Evolutionary conservation across 1,140 invertebrate species (phyloP).

Genomic region (Trachymyrmex cornetzi): DNA sequence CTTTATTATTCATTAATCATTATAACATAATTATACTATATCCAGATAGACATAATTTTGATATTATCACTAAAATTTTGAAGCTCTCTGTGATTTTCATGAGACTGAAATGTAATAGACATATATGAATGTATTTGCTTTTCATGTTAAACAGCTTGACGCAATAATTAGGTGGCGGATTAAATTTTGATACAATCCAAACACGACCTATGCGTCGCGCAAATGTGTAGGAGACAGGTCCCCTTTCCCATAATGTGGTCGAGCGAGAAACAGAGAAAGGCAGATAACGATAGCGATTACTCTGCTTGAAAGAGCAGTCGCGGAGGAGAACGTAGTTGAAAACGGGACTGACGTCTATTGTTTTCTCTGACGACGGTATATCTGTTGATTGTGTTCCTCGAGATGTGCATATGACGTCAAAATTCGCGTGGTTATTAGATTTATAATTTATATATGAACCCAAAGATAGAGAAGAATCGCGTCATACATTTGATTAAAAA

Average conservation of each 20-base stretch:
- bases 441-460: neutral
- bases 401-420: conserved; percentile 45
- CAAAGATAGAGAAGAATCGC: neutral
- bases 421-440: conserved; percentile 61
- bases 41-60: neutral
- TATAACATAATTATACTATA: neutral
- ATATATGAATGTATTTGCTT: neutral
- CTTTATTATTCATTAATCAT: neutral
- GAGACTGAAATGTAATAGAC: neutral
- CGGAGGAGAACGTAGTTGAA: conserved; percentile 35
- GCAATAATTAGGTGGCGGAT: conserved; percentile 8
- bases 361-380: conserved; percentile 52
- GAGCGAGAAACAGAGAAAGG: conserved; percentile 3
- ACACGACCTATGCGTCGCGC: neutral
- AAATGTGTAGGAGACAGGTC: neutral
- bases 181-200: conserved; percentile 35
- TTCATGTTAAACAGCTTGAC: neutral
- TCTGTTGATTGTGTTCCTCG: conserved; percentile 64
- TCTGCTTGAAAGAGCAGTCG: conserved; percentile 64
- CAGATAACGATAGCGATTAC: conserved; percentile 58
- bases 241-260: neutral
- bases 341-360: conserved; percentile 57
- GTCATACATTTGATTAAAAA: conserved; percentile 63
- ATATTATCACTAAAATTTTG: neutral
- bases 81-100: neutral